Conservation (phyloP, 2,888 invertebrate genomes). For the Homarus gammarus region DNA sequence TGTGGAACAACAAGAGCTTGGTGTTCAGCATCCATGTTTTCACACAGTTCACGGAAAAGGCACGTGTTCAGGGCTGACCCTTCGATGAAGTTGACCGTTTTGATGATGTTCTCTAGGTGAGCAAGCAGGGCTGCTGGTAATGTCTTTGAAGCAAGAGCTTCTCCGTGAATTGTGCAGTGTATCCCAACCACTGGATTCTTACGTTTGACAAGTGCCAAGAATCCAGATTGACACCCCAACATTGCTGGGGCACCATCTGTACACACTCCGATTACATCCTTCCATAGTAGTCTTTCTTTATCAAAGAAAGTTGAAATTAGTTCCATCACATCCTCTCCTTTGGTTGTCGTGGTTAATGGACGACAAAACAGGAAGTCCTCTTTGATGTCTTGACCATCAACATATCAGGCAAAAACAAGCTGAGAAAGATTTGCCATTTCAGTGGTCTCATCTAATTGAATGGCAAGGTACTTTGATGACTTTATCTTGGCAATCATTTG, state of each 20-base stretch:
- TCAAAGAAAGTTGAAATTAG: too few species aligned
- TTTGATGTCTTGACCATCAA: neutral
- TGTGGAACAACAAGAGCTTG: neutral
- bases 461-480: too few species aligned
- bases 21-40: neutral
- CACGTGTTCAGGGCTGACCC: too few species aligned
- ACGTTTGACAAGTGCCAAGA: neutral
- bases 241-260: too few species aligned
- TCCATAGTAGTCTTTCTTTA: neutral
- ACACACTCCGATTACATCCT: neutral
- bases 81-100: too few species aligned
- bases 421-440: neutral
- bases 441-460: constrained; percentile 17
- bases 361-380: neutral
- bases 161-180: neutral
- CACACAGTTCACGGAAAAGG: too few species aligned
- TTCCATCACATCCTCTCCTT: neutral
- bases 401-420: neutral
- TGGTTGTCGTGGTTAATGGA: neutral
- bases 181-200: neutral
- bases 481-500: too few species aligned
- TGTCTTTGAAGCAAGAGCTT: neutral
- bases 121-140: too few species aligned
- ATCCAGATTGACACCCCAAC: constrained; percentile 14
- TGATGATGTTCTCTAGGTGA: neutral